These are phyloP conservation scores for Hydrolagus affinis DNA, from an alignment of 2,113 vertebrate genomes.

Conservation along the genomic window DNA sequence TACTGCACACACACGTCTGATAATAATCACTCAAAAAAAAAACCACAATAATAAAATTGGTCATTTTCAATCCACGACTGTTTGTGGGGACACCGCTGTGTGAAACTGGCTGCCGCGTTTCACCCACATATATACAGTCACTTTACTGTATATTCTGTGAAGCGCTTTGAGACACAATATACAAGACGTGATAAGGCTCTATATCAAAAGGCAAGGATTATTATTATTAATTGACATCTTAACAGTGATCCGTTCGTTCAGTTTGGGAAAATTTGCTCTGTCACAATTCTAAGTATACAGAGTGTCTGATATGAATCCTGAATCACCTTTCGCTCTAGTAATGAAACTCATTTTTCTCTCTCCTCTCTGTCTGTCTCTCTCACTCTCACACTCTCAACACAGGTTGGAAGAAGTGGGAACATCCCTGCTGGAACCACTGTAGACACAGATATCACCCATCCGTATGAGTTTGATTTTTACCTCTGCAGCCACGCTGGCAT, in stretches of 20 bases:
- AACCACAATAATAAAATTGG: too few species aligned
- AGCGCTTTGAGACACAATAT: too few species aligned
- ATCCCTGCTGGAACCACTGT: constrained; percentile 97
- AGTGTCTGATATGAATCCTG: not conserved
- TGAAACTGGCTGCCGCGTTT: too few species aligned
- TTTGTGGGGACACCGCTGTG: too few species aligned
- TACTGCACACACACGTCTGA: too few species aligned
- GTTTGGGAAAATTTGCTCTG: not conserved
- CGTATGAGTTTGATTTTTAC: constrained; percentile 98
- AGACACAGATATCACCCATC: constrained; percentile 94
- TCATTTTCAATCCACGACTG: too few species aligned
- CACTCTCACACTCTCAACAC: constrained; percentile 31
- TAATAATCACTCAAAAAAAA: too few species aligned
- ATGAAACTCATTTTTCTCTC: not conserved
- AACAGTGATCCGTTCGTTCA: not conserved
- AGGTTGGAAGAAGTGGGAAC: constrained; percentile 97
- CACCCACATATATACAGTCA: too few species aligned
- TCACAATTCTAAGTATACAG: not conserved
- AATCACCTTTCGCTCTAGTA: not conserved
- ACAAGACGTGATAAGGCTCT: too few species aligned
- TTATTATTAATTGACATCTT: not conserved
- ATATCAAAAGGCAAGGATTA: too few species aligned
- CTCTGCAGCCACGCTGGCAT: constrained; percentile 99
- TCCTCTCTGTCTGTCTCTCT: not conserved
- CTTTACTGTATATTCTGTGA: too few species aligned